Percentiles rank a stretch among this genome's conserved stretches.
These are phyloP conservation scores for Calephelis nemesis DNA, from an alignment of 1,140 invertebrate genomes.

Conservation along the genomic window DNA sequence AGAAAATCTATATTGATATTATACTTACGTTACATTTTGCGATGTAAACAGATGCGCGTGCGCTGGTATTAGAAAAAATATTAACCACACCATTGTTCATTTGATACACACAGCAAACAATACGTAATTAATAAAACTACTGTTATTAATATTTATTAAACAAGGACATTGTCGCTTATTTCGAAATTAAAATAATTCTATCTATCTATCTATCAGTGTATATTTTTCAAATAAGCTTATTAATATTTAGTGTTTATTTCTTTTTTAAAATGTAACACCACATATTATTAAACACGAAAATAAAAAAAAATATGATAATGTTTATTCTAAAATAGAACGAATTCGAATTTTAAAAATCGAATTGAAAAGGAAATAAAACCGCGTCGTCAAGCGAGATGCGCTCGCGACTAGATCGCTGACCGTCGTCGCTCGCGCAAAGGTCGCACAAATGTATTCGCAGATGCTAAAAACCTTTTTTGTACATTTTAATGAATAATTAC, in stretches of 20 bases:
- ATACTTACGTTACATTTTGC: constrained; percentile 32
- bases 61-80: constrained; percentile 36
- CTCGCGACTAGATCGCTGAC: constrained; percentile 40
- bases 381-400: constrained; percentile 33
- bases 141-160: neutral
- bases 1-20: neutral
- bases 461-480: constrained; percentile 42
- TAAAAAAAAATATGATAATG: no score
- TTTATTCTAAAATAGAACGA: neutral
- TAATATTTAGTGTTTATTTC: no score
- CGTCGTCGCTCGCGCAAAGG: constrained; percentile 43
- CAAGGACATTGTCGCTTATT: neutral
- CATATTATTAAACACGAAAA: no score
- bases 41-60: constrained; percentile 30
- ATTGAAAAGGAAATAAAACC: constrained; percentile 28
- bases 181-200: neutral
- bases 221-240: neutral
- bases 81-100: constrained; percentile 33
- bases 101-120: constrained; percentile 6
- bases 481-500: constrained; percentile 25
- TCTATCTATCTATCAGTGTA: neutral
- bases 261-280: no score
- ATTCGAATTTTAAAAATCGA: constrained; percentile 11
- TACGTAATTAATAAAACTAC: constrained; percentile 9
- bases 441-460: constrained; percentile 45